Base-by-base conservation (phyloP, 2,797 vertebrate species). In the Harpagifer antarcticus region DNA sequence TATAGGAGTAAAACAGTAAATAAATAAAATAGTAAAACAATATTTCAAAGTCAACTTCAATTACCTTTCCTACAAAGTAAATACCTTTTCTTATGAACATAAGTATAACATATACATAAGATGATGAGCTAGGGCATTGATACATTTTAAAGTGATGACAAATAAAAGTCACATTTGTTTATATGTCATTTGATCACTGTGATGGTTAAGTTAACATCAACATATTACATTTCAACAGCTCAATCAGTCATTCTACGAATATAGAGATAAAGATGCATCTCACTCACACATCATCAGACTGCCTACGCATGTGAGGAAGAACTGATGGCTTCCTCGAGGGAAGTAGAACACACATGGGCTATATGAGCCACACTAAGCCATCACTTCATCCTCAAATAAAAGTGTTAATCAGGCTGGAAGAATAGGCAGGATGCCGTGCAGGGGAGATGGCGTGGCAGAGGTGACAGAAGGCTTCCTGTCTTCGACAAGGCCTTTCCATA, bases 391-490 rank as follows among this genome's bases (percentile, higher is more conserved):
- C 27, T 68, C 54, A 48, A 44, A 48, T 45, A 42, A 60, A 86
- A 72, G 61, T 66, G 72, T 76, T 75, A 70, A 83, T 76, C 61
- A 74, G 55, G 16, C 48, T 79, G 72, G 49, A 73, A 57, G 70
- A 64, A 68, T 15, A 44, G 63, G 27, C 48, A 20, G 70, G 57
- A 48, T 17, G 19, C 53, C 57, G 70, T 61, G 65, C 56, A 65
- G 48, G 42, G 54, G 66, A 67, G 67, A 67, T 72, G 56, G 53
- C 4, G 16, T 78, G 82, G 78, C 65, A 78, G 72, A 84, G 85
- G 80, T 87, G 85, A 84, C 89, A 84, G 84, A 81, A 79, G 84
- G 79, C 66, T 79, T 83, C 76, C 64, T 62, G 76, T 78, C 75
- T 73, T 63, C 63, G 76, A 87, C 81, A 63, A 87, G 82, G 72